These are phyloP conservation scores for Phyllotreta cruciferae DNA, from an alignment of 2,888 invertebrate genomes.

Conservation along the genomic window DNA sequence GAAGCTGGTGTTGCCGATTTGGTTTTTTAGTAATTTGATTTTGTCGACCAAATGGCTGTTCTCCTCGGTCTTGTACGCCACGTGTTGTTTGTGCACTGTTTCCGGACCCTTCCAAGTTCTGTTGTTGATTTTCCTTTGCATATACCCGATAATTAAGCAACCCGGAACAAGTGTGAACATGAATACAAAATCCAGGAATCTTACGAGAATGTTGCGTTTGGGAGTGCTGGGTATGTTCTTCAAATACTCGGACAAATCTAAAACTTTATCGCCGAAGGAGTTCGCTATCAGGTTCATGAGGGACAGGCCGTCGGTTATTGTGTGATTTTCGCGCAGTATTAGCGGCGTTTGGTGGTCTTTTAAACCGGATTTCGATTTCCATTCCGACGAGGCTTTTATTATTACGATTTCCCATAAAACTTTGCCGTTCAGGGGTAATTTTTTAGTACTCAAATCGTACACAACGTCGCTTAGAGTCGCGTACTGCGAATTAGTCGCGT, in stretches of 20 bases:
- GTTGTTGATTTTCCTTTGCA: background rate
- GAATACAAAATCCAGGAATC: background rate
- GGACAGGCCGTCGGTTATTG: slow-evolving; percentile 14
- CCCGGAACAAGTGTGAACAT: slow-evolving; percentile 11
- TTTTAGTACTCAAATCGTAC: slow-evolving; percentile 14
- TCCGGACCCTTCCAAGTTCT: background rate
- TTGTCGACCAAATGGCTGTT: background rate
- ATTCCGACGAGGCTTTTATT: slow-evolving; percentile 3
- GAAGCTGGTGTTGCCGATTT: slow-evolving; percentile 9
- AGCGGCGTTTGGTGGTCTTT: slow-evolving; percentile 1
- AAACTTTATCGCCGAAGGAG: slow-evolving; percentile 2
- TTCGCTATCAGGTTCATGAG: slow-evolving; percentile 13
- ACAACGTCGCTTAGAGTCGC: slow-evolving; percentile 8
- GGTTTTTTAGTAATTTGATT: slow-evolving; percentile 6
- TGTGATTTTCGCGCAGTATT: slow-evolving; percentile 7
- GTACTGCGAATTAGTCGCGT: background rate
- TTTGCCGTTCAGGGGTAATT: slow-evolving; percentile 11
- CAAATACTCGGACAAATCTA: slow-evolving; percentile 11
- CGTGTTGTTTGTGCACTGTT: slow-evolving; percentile 1
- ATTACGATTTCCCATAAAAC: slow-evolving; percentile 12
- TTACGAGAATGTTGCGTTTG: background rate
- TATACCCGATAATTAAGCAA: background rate
- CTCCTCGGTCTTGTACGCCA: slow-evolving; percentile 11
- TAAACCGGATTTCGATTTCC: slow-evolving; percentile 9
- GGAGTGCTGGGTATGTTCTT: slow-evolving; percentile 5